Evolutionary conservation across 2,113 vertebrate genomes (phyloP), one percentile per base, ranked within the genome.

Genomic region (Callorhinus ursinus): DNA sequence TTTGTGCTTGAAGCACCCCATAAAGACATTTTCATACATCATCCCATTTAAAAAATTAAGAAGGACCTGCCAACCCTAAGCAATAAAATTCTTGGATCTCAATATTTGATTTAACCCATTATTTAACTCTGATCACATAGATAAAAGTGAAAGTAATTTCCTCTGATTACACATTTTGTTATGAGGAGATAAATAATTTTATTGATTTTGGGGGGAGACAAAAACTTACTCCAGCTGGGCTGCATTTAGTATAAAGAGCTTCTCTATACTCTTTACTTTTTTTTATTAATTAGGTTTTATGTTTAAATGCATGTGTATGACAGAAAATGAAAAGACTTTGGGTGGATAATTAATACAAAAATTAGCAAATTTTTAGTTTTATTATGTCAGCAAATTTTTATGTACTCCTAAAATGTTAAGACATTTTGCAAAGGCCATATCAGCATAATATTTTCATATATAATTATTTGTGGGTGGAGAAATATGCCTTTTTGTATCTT

Each of bases 341-440:
- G 19, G 3, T 87, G 57, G 57, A 89, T 93, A 36, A 95, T 93
- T 74, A 96, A 16, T 59, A 74, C 3, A 86, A 76, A 97, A n/a
- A 95, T 36, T 92, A 97, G 14, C 2, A 97, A 86, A 57, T 83
- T 36, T 91, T 59, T 36, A 72, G 9, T 97, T 97, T 98, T 88
- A 89, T 39, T 67, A 67, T 90, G 22, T 95, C 67, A 98, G 67
- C 53, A 72, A 57, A 92, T 55, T 90, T 79, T 91, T 85, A 88
- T 83, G 31, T 67, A 84, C 21, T 55, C 46, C 26, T 96, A 67
- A 97, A 81, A 97, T 61, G 2, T 36, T 96, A 26, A 89, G 72
- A 42, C 21, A 77, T 97, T 98, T 98, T 98, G 36, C 49, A 91
- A 93, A 97, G 98, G 2, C 18, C 3, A 7, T 90, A 63, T 71